Conservation (phyloP, 2,888 invertebrate species). For the Pegoplata infirma region DNA sequence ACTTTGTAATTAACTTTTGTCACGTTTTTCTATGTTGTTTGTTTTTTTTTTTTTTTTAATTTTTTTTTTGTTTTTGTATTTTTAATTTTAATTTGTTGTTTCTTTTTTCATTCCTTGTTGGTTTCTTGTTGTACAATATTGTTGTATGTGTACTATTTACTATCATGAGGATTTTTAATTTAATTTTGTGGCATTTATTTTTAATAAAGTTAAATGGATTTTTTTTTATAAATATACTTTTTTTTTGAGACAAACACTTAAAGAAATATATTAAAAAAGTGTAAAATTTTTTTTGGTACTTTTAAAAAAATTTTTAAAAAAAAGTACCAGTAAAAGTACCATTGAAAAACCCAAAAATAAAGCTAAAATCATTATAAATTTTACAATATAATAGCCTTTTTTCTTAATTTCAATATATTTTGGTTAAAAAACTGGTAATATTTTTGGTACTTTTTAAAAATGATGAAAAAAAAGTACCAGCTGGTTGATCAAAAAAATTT, state of each 20-base stretch:
- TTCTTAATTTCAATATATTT: too few relatives aligned
- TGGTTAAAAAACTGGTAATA: too few relatives aligned
- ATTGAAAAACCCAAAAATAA: too few relatives aligned
- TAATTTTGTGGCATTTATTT: constrained; percentile 59
- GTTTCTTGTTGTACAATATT: constrained; percentile 7
- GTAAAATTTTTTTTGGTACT: too few relatives aligned
- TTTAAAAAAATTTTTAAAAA: too few relatives aligned
- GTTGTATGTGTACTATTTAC: neutral
- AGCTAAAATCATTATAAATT: too few relatives aligned
- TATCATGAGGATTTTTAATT: constrained; percentile 55
- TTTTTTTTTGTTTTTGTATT: neutral
- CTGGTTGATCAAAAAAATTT: too few relatives aligned
- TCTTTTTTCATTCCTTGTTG: neutral
- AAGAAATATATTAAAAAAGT: too few relatives aligned
- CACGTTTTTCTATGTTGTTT: constrained; percentile 66
- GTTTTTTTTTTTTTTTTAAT: constrained; percentile 24
- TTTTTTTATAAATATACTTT: constrained; percentile 17
- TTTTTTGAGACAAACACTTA: constrained; percentile 3
- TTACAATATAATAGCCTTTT: too few relatives aligned
- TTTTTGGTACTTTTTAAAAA: too few relatives aligned
- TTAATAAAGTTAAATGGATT: constrained; percentile 54
- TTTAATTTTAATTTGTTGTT: neutral
- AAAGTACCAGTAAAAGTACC: too few relatives aligned
- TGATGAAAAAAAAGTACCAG: too few relatives aligned
- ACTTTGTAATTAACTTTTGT: constrained; percentile 76